Conservation (phyloP, 2,797 vertebrate species). For the Semotilus atromaculatus region DNA sequence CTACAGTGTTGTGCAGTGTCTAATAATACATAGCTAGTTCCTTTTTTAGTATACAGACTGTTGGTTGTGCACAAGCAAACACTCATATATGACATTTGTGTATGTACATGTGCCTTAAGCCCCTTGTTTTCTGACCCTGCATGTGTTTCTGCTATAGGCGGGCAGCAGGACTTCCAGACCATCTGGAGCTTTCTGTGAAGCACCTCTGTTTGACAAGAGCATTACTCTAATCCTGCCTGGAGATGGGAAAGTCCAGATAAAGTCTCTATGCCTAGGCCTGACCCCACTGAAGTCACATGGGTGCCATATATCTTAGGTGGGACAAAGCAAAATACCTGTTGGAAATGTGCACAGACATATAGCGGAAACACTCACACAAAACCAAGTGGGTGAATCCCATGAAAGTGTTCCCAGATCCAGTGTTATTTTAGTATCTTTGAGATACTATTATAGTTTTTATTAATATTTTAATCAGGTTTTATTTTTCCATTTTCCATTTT, state of each 20-base stretch:
- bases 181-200: constrained; percentile 74
- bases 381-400: not conserved
- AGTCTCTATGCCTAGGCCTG: constrained; percentile 52
- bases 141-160: constrained; percentile 49
- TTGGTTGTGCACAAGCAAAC: not conserved
- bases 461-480: not conserved
- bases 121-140: constrained; percentile 56
- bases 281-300: not conserved
- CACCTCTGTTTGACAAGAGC: constrained; percentile 69
- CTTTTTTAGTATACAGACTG: not conserved
- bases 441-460: not conserved
- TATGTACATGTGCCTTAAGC: constrained; percentile 52
- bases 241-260: constrained; percentile 64
- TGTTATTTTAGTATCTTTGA: not conserved
- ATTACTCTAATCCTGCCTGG: constrained; percentile 75
- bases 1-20: not conserved
- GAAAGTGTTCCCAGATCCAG: not conserved
- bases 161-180: constrained; percentile 66
- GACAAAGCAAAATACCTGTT: constrained; percentile 4
- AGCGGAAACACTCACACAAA: not conserved
- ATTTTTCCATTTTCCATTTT: not conserved
- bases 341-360: too few species aligned
- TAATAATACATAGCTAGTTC: not conserved
- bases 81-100: not conserved
- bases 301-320: not conserved